A percentile compares a stretch with the other conserved stretches of the same genome.
These are phyloP conservation scores for Mongoloraphidia duomilia DNA, from an alignment of 2,888 invertebrate genomes.

Conservation along the genomic window DNA sequence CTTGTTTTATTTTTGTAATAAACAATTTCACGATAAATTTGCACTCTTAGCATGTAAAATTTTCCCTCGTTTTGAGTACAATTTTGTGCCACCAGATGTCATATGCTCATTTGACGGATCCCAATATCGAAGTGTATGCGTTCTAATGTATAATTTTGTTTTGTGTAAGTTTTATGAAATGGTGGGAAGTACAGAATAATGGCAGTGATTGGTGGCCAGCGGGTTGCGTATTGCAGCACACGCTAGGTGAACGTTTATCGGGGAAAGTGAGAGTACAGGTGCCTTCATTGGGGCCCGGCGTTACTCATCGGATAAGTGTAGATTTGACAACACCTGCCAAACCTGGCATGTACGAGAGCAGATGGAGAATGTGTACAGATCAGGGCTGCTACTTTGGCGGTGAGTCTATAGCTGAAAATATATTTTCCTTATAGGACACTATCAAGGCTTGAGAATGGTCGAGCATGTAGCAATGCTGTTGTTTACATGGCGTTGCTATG, in stretches of 20 bases:
- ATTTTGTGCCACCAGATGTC: too few relatives aligned
- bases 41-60: too few relatives aligned
- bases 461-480: too few relatives aligned
- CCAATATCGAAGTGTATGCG: slow-evolving; percentile 2
- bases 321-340: slow-evolving; percentile 64
- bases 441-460: too few relatives aligned
- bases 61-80: too few relatives aligned
- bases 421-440: background rate
- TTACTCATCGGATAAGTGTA: slow-evolving; percentile 60
- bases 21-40: too few relatives aligned
- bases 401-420: slow-evolving; percentile 26
- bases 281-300: slow-evolving; percentile 59
- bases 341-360: slow-evolving; percentile 66
- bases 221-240: slow-evolving; percentile 63
- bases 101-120: too few relatives aligned
- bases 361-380: slow-evolving; percentile 80
- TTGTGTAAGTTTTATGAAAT: slow-evolving; percentile 56
- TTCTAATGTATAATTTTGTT: slow-evolving; percentile 1
- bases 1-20: too few relatives aligned
- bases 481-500: too few relatives aligned
- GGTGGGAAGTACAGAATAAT: slow-evolving; percentile 78
- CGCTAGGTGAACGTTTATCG: slow-evolving; percentile 51
- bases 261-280: slow-evolving; percentile 43
- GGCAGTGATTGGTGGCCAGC: slow-evolving; percentile 81
- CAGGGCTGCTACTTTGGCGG: slow-evolving; percentile 88